Evolutionary conservation across 2,797 vertebrate genomes (phyloP).

Genomic region (Poecile montanus): DNA sequence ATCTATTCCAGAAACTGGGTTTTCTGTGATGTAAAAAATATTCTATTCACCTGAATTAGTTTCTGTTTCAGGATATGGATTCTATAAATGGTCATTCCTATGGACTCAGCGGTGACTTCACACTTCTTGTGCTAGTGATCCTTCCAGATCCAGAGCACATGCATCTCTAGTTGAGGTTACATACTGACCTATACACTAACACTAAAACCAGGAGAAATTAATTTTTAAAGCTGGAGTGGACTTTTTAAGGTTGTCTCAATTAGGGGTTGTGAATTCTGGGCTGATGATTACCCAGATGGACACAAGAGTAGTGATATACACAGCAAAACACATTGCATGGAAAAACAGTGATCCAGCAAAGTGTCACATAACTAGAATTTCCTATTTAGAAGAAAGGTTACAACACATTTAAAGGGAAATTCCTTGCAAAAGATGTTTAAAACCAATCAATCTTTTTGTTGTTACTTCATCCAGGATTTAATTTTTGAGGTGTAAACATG

Average conservation of each 20-base stretch:
- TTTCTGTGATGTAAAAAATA: background rate
- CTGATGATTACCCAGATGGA: background rate
- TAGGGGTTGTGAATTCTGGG: background rate
- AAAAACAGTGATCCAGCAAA: background rate
- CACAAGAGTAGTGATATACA: background rate
- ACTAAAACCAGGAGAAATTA: background rate
- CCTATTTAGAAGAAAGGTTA: background rate
- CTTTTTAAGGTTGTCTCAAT: background rate
- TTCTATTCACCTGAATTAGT: background rate
- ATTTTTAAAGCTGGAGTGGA: background rate
- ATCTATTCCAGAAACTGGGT: background rate
- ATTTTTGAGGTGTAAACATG: background rate
- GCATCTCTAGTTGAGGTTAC: background rate
- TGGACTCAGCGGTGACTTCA: background rate
- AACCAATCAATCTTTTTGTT: background rate
- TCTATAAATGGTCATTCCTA: background rate
- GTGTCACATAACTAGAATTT: background rate
- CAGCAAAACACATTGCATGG: background rate
- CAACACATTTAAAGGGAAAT: background rate
- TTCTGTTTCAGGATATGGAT: background rate
- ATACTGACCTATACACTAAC: background rate
- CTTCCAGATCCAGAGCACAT: accelerated
- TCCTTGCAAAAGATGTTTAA: background rate
- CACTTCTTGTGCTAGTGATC: background rate
- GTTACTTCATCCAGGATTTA: background rate